Conservation (phyloP, 53 echinoderm and acorn worm species). For the Echinarachnius parma region DNA sequence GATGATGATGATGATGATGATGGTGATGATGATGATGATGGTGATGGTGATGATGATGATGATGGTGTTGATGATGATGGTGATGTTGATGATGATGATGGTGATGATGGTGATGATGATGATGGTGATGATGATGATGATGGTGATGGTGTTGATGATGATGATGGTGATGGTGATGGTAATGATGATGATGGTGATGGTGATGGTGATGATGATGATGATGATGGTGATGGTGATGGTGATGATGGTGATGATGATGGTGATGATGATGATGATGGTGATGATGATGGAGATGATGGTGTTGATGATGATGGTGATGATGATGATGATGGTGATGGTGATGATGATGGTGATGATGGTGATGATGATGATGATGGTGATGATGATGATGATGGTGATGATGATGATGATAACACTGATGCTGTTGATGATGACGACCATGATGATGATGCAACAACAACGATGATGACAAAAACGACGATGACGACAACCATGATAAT, state of each 20-base stretch:
- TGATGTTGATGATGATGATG: neutral
- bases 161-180: neutral
- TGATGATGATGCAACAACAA: neutral
- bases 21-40: neutral
- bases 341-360: slow-evolving; percentile 2
- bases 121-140: neutral
- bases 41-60: slow-evolving; percentile 4
- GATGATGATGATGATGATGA: too few species aligned
- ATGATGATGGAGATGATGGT: neutral
- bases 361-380: neutral
- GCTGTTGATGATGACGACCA: neutral
- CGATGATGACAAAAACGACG: neutral
- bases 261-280: neutral
- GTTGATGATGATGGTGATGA: neutral
- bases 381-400: neutral
- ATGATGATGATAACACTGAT: neutral
- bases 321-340: neutral
- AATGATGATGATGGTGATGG: neutral
- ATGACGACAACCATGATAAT: neutral
- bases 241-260: neutral
- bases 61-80: slow-evolving; percentile 1
- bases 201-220: neutral
- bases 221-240: neutral
- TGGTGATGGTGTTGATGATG: neutral
- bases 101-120: neutral